phyloP scores from a whole-genome alignment of 23 tunicate genomes.

The Styela plicata region DNA sequence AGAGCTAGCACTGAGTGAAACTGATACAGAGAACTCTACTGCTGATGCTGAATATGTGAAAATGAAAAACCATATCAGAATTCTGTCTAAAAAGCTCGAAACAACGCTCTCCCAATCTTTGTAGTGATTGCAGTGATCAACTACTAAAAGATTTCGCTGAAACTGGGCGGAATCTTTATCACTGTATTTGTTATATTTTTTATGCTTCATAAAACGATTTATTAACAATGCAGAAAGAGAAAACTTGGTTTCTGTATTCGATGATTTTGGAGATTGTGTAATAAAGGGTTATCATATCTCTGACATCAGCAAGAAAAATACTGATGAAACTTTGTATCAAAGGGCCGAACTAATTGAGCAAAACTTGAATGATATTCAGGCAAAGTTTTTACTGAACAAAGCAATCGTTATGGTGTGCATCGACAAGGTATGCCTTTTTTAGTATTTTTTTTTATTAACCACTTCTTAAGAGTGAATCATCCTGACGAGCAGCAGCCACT shows the following conservation, averaged over 20 bases:
- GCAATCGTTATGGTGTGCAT: neutral
- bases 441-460: no score
- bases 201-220: neutral
- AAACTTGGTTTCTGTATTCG: no score
- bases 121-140: neutral
- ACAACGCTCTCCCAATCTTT: neutral
- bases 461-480: no score
- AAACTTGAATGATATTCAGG: neutral
- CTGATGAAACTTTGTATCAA: neutral
- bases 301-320: no score
- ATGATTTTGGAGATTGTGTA: no score
- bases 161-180: neutral
- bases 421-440: neutral
- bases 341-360: neutral
- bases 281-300: no score
- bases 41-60: neutral
- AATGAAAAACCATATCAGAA: neutral
- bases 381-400: conserved; percentile 5
- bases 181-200: neutral
- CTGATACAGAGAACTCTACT: neutral
- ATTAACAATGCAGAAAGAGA: neutral
- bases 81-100: neutral
- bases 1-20: neutral
- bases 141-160: neutral
- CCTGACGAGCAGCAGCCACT: no score